A percentile compares a stretch with the other conserved stretches of the same genome.
Conservation (phyloP, 2,888 invertebrate species). For the Cosmia trapezina region DNA sequence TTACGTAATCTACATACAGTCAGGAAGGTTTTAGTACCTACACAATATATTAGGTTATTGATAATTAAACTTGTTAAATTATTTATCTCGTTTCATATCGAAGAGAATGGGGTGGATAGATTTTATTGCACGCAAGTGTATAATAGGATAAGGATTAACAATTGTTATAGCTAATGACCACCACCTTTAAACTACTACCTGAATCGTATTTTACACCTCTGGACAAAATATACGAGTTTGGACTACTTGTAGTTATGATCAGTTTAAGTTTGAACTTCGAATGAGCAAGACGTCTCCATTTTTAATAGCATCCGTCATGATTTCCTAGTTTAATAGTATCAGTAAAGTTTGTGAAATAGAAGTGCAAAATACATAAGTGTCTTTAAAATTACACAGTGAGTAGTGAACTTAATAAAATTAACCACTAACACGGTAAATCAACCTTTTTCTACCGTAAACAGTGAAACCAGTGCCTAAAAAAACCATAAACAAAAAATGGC, state of each 20-base stretch:
- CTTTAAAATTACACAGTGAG: neutral
- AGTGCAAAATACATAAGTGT: neutral
- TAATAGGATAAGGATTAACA: conserved; percentile 10
- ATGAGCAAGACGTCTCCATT: conserved; percentile 13
- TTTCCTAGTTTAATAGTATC: neutral
- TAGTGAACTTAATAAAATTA: neutral
- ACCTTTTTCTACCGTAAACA: neutral
- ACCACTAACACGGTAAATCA: neutral
- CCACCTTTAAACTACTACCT: conserved; percentile 3
- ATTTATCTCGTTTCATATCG: too few relatives aligned
- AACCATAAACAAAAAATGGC: conserved; percentile 13
- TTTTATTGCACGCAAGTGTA: too few relatives aligned
- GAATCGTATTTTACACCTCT: neutral
- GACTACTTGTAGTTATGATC: neutral
- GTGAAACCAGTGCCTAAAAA: neutral
- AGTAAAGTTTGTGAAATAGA: neutral
- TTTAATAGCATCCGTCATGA: neutral
- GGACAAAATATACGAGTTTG: neutral
- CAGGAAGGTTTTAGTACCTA: too few relatives aligned
- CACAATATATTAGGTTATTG: too few relatives aligned
- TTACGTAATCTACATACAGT: too few relatives aligned
- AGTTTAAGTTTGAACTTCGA: conserved; percentile 19
- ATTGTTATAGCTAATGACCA: neutral
- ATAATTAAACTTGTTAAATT: too few relatives aligned
- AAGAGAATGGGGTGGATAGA: too few relatives aligned